Conservation (phyloP, 2,113 vertebrate species). For the Elgaria multicarinata region DNA sequence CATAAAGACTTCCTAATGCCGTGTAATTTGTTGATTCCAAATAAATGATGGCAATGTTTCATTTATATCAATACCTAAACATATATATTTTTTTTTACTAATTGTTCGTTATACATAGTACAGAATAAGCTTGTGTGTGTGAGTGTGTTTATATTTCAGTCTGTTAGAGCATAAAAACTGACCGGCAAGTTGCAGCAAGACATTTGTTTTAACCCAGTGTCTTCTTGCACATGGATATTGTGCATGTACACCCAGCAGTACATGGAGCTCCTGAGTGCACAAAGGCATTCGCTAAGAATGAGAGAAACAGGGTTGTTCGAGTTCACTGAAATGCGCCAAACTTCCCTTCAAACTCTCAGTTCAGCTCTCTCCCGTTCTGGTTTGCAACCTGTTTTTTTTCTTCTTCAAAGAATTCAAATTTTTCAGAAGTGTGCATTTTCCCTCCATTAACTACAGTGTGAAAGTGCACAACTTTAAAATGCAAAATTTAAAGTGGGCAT, state of each 20-base stretch:
- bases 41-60: background rate
- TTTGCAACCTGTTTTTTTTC: too few relatives aligned
- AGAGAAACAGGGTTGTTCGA: too few relatives aligned
- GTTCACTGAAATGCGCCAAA: too few relatives aligned
- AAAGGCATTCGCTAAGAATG: background rate
- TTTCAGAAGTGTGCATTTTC: too few relatives aligned
- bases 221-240: background rate
- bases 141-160: background rate
- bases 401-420: too few relatives aligned
- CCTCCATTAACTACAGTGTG: too few relatives aligned
- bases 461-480: too few relatives aligned
- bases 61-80: background rate
- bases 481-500: too few relatives aligned
- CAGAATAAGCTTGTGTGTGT: background rate
- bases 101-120: background rate
- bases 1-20: background rate
- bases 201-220: background rate
- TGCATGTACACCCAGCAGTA: background rate
- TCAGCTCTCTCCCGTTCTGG: too few relatives aligned
- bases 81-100: background rate
- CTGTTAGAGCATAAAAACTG: background rate
- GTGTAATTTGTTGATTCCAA: background rate
- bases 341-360: too few relatives aligned
- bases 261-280: background rate
- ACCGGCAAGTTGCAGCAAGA: background rate